Evolutionary conservation across 2,113 vertebrate species (phyloP).

Genomic region (Cyanistes caeruleus): DNA sequence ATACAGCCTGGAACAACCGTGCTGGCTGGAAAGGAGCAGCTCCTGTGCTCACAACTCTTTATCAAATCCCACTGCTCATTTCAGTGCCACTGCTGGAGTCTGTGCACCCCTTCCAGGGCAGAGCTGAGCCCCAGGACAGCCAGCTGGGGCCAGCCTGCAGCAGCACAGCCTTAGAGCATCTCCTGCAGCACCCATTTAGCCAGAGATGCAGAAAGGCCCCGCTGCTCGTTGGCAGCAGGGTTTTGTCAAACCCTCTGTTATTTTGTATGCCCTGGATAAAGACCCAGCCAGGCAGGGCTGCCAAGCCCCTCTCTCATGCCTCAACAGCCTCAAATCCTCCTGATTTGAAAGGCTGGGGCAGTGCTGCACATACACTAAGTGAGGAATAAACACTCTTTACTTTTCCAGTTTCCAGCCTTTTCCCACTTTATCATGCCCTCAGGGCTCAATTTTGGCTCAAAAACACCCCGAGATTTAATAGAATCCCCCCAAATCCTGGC

Average conservation of each 20-base stretch:
- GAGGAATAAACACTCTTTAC: not conserved
- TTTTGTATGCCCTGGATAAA: not conserved
- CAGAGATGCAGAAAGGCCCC: not conserved
- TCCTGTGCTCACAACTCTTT: not conserved
- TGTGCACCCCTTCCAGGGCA: not conserved
- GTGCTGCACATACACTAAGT: not conserved
- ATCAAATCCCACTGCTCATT: not conserved
- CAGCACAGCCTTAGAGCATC: not conserved
- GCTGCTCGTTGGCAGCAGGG: not conserved
- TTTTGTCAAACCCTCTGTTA: not conserved
- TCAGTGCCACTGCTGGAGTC: not conserved
- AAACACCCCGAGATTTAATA: not conserved
- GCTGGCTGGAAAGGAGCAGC: not conserved
- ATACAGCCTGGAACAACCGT: rapidly evolving
- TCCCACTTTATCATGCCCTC: not conserved
- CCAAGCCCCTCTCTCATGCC: not conserved
- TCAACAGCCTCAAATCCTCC: not conserved
- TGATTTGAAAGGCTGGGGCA: not conserved
- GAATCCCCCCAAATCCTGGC: not conserved
- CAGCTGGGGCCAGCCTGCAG: not conserved
- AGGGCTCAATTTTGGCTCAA: not conserved
- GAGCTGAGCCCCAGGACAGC: not conserved
- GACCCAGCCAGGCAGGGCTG: not conserved
- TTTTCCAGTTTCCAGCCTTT: not conserved
- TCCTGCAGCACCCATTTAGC: not conserved